Evolutionary conservation across 2,797 vertebrate genomes (phyloP), one percentile per base, ranked within the genome.

Genomic region (Ctenosaura bakeri): DNA sequence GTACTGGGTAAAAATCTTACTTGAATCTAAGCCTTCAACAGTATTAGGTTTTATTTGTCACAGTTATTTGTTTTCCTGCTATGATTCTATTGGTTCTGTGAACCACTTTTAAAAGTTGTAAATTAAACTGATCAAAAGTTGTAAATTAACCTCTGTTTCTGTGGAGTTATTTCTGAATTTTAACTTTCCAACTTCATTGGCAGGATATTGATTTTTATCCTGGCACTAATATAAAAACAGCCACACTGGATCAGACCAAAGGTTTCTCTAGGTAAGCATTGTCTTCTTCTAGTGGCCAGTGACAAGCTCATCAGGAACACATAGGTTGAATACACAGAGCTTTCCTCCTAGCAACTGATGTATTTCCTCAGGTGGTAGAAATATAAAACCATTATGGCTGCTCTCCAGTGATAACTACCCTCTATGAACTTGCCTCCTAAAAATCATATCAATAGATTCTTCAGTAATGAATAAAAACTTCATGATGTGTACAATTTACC

Each of bases 61-160:
- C 94, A 94, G 92, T 96, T 46, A 81, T 94, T 90, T 91, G 90
- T 83, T 94, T 97, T 95, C 32, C 90, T 94, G 73, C 91, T 94
- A 85, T 95, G 90, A 79, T 94, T 87, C 95, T 96, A 97, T 92
- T 97, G 97, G 97, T 98, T 98, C 97, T 97, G 85, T 97, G 97
- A 98, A 97, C 97, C 97, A 92, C 13, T 91, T 94, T 91, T 81
- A 88, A 92, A 85, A 66, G 89, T 93, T 89, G 64, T 29, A 95
- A 96, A 97, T 97, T 97, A 97, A 97, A 97, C 86, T 95, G 87
- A 91, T 46, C 42, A 88, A 92, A 85, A 71, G 89, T 93, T 89
- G 64, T 29, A 95, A 96, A 97, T 90, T 95, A 95, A 96, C 92
- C 88, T 93, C 88, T 89, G 9, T 0, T 14, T 66, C 89, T 5